Percentiles rank a stretch among this genome's conserved stretches.
phyloP scores from a whole-genome alignment of 2,113 vertebrate genomes.

The Todiramphus saurophagus region DNA sequence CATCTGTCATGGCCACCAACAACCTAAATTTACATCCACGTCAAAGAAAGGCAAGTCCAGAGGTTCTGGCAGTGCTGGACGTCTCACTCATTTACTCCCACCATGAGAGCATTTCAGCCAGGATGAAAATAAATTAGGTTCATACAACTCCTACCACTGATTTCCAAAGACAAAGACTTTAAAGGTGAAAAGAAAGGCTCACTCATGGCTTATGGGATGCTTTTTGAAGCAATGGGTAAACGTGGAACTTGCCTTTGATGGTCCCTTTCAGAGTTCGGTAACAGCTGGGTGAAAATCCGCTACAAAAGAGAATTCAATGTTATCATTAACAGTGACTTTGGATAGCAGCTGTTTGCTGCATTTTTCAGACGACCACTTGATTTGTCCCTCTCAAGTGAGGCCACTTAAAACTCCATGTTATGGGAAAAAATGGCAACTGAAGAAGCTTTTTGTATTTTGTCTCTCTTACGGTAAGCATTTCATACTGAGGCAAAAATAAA shows the following conservation, averaged over 20 bases:
- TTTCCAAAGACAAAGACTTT: slow-evolving; percentile 3
- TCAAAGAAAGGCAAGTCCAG: background rate
- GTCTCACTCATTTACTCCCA: background rate
- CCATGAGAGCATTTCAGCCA: background rate
- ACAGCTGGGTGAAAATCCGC: slow-evolving; percentile 47
- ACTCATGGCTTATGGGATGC: background rate
- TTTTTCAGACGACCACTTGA: slow-evolving; percentile 29
- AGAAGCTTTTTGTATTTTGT: slow-evolving; percentile 3
- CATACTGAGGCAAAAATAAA: slow-evolving; percentile 14
- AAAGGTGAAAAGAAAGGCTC: background rate
- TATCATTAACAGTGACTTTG: slow-evolving; percentile 5
- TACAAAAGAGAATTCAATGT: background rate
- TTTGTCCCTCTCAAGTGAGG: slow-evolving; percentile 29
- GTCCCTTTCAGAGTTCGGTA: background rate
- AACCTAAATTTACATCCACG: fast-evolving
- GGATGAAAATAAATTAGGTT: background rate
- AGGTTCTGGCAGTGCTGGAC: background rate
- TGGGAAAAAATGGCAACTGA: background rate
- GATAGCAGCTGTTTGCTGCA: slow-evolving; percentile 53
- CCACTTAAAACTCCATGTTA: slow-evolving; percentile 25
- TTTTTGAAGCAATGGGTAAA: slow-evolving; percentile 13
- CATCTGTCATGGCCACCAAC: fast-evolving
- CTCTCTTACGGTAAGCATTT: slow-evolving; percentile 7
- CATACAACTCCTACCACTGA: fast-evolving
- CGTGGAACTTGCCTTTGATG: background rate